These are phyloP conservation scores for Hypomecis atomaria DNA, from an alignment of 2,888 invertebrate species.

Conservation along the genomic window DNA sequence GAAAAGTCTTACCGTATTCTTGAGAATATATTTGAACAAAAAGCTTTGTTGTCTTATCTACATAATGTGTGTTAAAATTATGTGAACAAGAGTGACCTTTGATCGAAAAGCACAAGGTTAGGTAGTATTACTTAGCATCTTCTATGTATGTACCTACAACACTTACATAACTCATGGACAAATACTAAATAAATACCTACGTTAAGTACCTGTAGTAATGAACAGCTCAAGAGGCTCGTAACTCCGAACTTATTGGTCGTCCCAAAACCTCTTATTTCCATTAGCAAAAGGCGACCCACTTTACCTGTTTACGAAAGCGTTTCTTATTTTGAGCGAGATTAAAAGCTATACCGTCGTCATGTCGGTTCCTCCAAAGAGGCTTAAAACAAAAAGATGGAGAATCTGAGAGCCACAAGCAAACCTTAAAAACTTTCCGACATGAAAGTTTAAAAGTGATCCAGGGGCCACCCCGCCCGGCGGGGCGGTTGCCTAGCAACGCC, in stretches of 20 bases:
- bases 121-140: too few species aligned
- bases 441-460: conserved; percentile 84
- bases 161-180: too few species aligned
- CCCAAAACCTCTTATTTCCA: conserved; percentile 11
- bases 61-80: too few species aligned
- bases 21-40: too few species aligned
- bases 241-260: conserved; percentile 15
- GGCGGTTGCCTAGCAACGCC: conserved; percentile 76
- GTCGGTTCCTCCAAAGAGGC: conserved; percentile 66
- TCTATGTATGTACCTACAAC: too few species aligned
- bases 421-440: conserved; percentile 83
- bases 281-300: conserved; percentile 16
- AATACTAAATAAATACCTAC: too few species aligned
- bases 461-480: conserved; percentile 50
- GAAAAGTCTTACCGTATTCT: too few species aligned
- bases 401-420: conserved; percentile 79
- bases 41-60: too few species aligned
- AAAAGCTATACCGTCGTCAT: conserved; percentile 40
- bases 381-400: conserved; percentile 77
- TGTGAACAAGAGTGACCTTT: too few species aligned
- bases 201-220: not conserved
- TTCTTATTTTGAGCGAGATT: conserved; percentile 37
- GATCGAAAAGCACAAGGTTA: too few species aligned
- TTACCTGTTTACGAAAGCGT: conserved; percentile 30
- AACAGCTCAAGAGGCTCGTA: not conserved